phyloP scores from a whole-genome alignment of 2,113 vertebrate genomes.

The Misgurnus mizolepis region DNA sequence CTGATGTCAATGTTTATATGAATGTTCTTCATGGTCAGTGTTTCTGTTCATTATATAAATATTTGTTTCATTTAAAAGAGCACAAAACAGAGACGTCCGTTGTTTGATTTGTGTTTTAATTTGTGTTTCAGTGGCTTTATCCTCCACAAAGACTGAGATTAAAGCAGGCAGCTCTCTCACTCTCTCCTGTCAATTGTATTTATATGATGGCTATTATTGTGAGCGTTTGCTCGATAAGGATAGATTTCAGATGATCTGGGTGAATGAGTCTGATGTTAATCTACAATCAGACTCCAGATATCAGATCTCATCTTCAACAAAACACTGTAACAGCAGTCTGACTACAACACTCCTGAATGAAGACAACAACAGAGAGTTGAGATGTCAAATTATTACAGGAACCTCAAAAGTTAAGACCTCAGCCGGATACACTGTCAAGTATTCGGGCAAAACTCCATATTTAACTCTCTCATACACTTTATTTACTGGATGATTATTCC shows the following conservation, averaged over 20 bases:
- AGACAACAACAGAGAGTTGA: not conserved
- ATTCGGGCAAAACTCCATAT: not conserved
- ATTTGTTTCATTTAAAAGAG: too few species aligned
- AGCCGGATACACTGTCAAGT: not conserved
- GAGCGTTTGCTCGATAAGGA: fast-evolving
- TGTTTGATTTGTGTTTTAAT: not conserved
- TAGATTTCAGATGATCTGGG: not conserved
- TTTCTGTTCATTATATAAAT: too few species aligned
- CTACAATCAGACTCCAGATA: not conserved
- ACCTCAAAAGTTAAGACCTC: not conserved
- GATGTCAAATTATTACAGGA: not conserved
- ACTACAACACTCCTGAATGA: not conserved
- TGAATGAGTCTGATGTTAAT: not conserved
- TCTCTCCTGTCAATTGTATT: not conserved
- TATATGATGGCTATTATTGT: fast-evolving
- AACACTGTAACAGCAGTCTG: too few species aligned
- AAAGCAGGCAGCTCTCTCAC: slow-evolving; percentile 4
- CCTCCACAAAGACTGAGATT: slow-evolving; percentile 1
- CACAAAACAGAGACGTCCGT: too few species aligned
- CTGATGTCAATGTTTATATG: too few species aligned
- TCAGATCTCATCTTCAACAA: not conserved
- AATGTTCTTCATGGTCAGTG: too few species aligned
- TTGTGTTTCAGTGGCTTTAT: not conserved
- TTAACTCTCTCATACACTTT: too few species aligned
- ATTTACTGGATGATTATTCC: too few species aligned